phyloP scores from a whole-genome alignment of 2,797 vertebrate species.

The Trachops cirrhosus region DNA sequence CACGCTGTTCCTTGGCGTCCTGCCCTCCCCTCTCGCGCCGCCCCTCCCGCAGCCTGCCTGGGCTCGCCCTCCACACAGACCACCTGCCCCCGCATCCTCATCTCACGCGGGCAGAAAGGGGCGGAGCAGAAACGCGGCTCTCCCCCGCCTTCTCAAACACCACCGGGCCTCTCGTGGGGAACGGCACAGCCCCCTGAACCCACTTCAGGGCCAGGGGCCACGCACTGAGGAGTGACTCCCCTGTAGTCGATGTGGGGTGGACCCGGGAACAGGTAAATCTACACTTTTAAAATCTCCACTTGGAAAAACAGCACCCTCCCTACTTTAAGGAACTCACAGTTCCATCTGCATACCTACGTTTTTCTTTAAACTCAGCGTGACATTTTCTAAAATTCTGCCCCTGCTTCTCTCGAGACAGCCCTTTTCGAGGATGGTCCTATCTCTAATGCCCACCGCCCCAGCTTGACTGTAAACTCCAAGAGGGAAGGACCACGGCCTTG shows the following conservation, averaged over 20 bases:
- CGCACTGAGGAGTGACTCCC: neutral
- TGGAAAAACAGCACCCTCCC: neutral
- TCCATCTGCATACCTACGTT: neutral
- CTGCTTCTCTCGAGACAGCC: neutral
- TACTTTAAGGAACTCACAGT: neutral
- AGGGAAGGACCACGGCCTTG: neutral
- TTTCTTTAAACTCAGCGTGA: neutral
- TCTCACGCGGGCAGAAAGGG: neutral
- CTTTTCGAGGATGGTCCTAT: neutral
- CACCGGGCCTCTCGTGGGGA: neutral
- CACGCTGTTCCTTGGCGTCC: fast-evolving
- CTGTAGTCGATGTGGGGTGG: fast-evolving
- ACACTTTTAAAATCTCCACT: neutral
- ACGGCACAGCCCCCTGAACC: neutral
- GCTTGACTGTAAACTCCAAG: neutral
- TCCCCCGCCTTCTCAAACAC: neutral
- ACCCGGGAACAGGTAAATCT: neutral
- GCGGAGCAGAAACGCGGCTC: neutral
- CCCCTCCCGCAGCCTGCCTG: too few relatives aligned
- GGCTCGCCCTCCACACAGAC: neutral
- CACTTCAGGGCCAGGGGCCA: neutral
- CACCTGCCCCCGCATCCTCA: neutral
- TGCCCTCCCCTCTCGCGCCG: fast-evolving
- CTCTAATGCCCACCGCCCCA: neutral
- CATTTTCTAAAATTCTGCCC: neutral